Evolutionary conservation across 2,888 invertebrate species (phyloP), one percentile per base, ranked within the genome.

Genomic region (Catonia carolina): DNA sequence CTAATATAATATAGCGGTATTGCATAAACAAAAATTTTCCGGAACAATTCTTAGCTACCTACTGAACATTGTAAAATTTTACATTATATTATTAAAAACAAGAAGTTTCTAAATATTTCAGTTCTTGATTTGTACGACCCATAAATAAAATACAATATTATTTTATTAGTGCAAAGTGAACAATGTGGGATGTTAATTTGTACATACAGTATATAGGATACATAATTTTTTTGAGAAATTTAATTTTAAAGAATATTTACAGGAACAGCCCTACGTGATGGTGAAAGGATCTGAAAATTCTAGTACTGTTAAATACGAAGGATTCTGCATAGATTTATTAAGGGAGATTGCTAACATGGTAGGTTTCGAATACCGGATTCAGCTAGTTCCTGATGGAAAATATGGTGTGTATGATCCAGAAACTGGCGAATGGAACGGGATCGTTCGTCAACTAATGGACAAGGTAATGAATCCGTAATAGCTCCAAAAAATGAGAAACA

Each of bases 341-440:
- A 76, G 77, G 70, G 77, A 78, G 67, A 79, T 84, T 65, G 79
- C 83, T 59, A 72, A 72, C 60, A 78, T 80, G 75, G 80, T 83
- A 63, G 82, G 82, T 59, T 84, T 84, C 73, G 78, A 81, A 69
- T 84, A 84, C 72, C 77, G 77, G 63, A 80, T 85, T 63, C 79
- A 81, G 69, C 74, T 78, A 66, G 82, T 79, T 60, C 82, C 79
- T 15, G 79, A 83, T 69, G 79, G 80, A 64, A 82, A 82, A 71
- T 87, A 87, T 71, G 87, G 87, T 35, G 86, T 82, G 53, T 82
- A 81, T 68, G 83, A 86, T 74, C 78, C 82, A 63, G 79, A 82
- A 63, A 84, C 84, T 4, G 84, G 84, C 17, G 81, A 85, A 71
- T 86, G 86, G 86, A 85, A 86, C 69, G 84, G 84, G 56, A 80